phyloP scores from a whole-genome alignment of 2,113 vertebrate genomes.

The Sterrhoptilus dennistouni region DNA sequence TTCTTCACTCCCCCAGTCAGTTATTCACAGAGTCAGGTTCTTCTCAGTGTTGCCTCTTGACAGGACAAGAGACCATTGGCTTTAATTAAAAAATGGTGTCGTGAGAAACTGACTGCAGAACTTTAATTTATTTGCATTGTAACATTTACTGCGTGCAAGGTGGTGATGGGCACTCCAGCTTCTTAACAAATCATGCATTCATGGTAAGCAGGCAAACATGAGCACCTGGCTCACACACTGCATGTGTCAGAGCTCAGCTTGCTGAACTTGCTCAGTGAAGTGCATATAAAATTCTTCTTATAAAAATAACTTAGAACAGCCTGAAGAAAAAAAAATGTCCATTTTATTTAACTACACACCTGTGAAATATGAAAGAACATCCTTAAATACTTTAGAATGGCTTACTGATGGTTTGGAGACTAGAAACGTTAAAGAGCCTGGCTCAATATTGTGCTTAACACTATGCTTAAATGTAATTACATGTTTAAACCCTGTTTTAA shows the following conservation, averaged over 20 bases:
- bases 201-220: neutral
- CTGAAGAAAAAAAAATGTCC: neutral
- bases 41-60: neutral
- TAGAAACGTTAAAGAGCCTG: neutral
- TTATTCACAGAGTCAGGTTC: neutral
- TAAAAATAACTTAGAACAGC: constrained; percentile 21
- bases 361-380: constrained; percentile 37
- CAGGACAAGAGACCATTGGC: neutral
- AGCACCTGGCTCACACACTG: neutral
- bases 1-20: too few relatives aligned
- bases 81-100: neutral
- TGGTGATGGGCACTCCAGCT: neutral
- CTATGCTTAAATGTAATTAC: neutral
- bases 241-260: neutral
- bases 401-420: neutral
- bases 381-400: neutral
- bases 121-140: neutral
- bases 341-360: constrained; percentile 42
- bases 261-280: neutral
- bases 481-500: neutral
- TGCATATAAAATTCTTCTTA: constrained; percentile 8
- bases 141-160: neutral
- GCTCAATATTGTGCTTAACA: neutral
- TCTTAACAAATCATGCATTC: neutral
- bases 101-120: neutral